phyloP scores from a whole-genome alignment of 2,113 vertebrate species.

The Platichthys stellatus region DNA sequence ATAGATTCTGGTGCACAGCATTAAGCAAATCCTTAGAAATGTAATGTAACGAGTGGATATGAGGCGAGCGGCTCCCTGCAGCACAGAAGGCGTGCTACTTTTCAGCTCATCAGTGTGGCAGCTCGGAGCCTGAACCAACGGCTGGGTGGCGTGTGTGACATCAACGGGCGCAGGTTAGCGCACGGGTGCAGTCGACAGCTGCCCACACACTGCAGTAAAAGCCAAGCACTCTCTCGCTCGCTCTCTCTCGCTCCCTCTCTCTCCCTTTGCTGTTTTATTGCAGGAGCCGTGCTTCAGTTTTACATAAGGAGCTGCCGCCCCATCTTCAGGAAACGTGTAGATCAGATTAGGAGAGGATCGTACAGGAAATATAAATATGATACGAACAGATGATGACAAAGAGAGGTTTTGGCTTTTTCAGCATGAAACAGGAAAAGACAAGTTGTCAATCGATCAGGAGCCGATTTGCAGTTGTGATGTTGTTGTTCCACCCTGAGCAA shows the following conservation, averaged over 20 bases:
- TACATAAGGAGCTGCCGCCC: constrained; percentile 29
- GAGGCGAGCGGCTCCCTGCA: background rate
- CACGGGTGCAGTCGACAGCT: constrained; percentile 43
- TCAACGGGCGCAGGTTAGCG: constrained; percentile 34
- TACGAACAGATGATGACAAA: constrained; percentile 29
- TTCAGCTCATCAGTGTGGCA: constrained; percentile 1
- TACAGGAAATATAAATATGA: constrained; percentile 22
- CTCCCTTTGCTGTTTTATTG: constrained; percentile 37
- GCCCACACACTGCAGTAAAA: constrained; percentile 62
- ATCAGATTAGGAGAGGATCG: constrained; percentile 9
- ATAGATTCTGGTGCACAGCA: background rate
- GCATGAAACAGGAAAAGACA: too few species aligned
- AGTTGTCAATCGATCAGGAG: too few species aligned
- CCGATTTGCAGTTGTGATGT: too few species aligned
- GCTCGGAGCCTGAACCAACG: constrained; percentile 26
- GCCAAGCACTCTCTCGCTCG: constrained; percentile 28
- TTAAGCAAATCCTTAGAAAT: background rate
- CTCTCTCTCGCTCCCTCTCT: background rate
- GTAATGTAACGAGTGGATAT: background rate
- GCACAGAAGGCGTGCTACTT: constrained; percentile 16
- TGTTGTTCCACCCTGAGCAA: too few species aligned
- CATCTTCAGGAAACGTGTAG: constrained; percentile 8
- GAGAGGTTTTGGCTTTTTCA: too few species aligned
- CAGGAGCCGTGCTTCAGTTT: constrained; percentile 46
- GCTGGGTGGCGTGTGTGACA: constrained; percentile 37